A percentile compares a stretch with the other conserved stretches of the same genome.
phyloP scores from a whole-genome alignment of 2,888 invertebrate species.

The Ypsolopha scabrella region DNA sequence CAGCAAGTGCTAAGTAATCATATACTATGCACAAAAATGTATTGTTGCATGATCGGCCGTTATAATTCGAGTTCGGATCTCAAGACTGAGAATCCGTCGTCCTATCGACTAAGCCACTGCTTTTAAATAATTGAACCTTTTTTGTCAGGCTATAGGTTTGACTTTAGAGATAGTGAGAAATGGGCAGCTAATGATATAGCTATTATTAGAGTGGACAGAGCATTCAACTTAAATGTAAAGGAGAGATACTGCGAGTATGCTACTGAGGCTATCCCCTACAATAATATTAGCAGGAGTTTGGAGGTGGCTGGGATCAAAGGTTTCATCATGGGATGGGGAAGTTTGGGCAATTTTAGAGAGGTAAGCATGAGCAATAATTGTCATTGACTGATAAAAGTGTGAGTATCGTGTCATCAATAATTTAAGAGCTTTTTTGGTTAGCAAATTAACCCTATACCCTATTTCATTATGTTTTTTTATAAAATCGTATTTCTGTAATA shows the following conservation, averaged over 20 bases:
- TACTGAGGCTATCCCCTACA: conserved; percentile 36
- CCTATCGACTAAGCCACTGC: too few species aligned
- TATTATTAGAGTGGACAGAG: conserved; percentile 52
- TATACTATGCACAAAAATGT: too few species aligned
- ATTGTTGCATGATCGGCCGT: too few species aligned
- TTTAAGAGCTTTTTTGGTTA: too few species aligned
- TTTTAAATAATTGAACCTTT: neutral
- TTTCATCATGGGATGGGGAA: conserved; percentile 59
- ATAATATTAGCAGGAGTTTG: conserved; percentile 50
- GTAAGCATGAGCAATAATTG: conserved; percentile 23
- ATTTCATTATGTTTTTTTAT: too few species aligned
- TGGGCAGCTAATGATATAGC: conserved; percentile 64
- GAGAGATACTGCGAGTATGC: conserved; percentile 52
- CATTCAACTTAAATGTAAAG: conserved; percentile 44
- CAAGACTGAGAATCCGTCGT: too few species aligned
- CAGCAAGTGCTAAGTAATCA: too few species aligned
- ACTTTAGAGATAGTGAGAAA: conserved; percentile 61
- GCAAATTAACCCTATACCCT: too few species aligned
- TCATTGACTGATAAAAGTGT: too few species aligned
- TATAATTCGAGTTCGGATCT: too few species aligned
- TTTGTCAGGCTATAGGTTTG: conserved; percentile 52
- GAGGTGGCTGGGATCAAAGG: conserved; percentile 57
- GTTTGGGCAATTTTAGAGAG: conserved; percentile 55
- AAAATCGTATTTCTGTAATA: too few species aligned
- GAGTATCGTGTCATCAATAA: too few species aligned